phyloP scores from a whole-genome alignment of 64 coral and sea anemone genomes.

The Stichodactyla mertensii region DNA sequence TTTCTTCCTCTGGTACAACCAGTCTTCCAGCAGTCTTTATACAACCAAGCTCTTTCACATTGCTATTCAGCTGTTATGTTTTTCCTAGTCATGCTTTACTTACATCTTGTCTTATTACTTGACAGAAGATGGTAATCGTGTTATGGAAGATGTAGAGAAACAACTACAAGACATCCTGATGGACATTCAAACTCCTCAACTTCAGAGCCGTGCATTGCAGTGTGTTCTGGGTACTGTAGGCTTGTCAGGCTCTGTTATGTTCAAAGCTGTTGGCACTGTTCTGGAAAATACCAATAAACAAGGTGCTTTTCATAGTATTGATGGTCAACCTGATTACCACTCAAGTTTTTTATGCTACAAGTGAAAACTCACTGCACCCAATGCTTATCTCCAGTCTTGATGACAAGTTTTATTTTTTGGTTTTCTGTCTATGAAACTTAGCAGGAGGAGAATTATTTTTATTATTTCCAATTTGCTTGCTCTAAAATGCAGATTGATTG shows the following conservation, averaged over 20 bases:
- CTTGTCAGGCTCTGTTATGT: slow-evolving; percentile 44
- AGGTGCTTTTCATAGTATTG: slow-evolving; percentile 15
- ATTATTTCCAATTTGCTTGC: not conserved
- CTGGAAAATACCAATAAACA: slow-evolving; percentile 49
- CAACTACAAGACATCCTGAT: slow-evolving; percentile 59
- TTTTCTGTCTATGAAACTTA: no score
- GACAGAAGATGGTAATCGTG: slow-evolving; percentile 31
- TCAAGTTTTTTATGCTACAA: no score
- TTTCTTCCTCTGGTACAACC: no score
- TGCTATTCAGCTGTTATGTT: no score
- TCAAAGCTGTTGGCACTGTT: slow-evolving; percentile 57
- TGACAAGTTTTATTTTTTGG: no score
- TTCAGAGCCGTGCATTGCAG: slow-evolving; percentile 80
- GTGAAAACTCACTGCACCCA: no score
- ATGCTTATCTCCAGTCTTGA: no score
- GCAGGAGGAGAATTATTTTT: no score
- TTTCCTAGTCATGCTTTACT: no score
- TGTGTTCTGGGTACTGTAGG: slow-evolving; percentile 93
- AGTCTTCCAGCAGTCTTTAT: no score
- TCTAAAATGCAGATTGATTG: not conserved
- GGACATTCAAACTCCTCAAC: slow-evolving; percentile 83
- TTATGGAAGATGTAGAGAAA: slow-evolving; percentile 47
- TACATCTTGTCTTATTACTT: not conserved
- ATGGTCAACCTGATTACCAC: no score
- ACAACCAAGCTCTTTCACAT: no score